Conservation (phyloP, 2,888 invertebrate species). For the Hyposoter dolosus region DNA sequence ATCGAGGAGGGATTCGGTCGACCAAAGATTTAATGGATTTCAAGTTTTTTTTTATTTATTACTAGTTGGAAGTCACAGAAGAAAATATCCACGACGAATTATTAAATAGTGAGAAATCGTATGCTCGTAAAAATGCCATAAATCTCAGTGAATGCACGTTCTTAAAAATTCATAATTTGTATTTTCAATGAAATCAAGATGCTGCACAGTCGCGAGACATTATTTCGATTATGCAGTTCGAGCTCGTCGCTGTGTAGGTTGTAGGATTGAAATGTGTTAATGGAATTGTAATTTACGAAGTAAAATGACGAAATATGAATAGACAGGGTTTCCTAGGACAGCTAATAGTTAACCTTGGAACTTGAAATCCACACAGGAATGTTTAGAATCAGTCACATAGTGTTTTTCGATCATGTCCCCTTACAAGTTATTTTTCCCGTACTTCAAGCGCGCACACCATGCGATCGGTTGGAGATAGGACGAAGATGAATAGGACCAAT, state of each 20-base stretch:
- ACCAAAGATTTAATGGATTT: neutral
- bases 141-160: neutral
- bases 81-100: neutral
- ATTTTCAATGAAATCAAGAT: constrained; percentile 32
- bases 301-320: constrained; percentile 66
- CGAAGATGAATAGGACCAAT: neutral
- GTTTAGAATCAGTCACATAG: neutral
- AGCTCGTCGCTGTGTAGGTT: constrained; percentile 27
- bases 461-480: neutral
- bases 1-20: neutral
- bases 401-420: neutral
- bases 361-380: neutral
- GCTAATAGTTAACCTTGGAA: neutral
- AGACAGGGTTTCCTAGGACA: neutral
- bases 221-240: constrained; percentile 63
- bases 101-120: neutral
- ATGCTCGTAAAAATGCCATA: neutral
- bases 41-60: neutral
- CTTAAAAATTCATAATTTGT: constrained; percentile 28
- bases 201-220: constrained; percentile 12
- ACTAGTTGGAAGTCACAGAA: neutral
- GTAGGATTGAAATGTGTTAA: constrained; percentile 70
- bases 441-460: neutral
- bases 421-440: neutral
- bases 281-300: constrained; percentile 79